Evolutionary conservation across 2,888 invertebrate species (phyloP).

Genomic region (Synanthedon andrenaeformis): DNA sequence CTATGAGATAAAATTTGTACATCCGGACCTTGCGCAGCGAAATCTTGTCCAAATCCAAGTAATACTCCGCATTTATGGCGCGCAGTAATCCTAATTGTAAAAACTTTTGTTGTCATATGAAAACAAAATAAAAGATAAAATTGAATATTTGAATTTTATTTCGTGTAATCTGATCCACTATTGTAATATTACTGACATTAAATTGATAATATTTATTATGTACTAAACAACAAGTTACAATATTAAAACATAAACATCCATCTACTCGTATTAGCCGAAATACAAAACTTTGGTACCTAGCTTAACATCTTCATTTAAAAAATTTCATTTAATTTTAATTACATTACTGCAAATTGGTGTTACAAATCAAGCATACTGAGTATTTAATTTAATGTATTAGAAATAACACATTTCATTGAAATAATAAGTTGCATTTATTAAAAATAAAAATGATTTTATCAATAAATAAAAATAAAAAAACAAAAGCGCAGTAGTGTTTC

Average conservation of each 20-base stretch:
- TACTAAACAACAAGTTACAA: conserved; percentile 45
- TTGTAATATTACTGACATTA: conserved; percentile 51
- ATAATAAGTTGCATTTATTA: too few species aligned
- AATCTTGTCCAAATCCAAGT: too few species aligned
- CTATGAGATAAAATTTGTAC: too few species aligned
- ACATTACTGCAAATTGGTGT: conserved; percentile 22
- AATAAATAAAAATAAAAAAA: too few species aligned
- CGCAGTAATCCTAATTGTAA: too few species aligned
- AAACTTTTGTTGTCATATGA: too few species aligned
- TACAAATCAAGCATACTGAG: conserved; percentile 21
- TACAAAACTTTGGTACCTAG: conserved; percentile 68
- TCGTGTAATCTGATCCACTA: conserved; percentile 54
- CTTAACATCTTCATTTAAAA: conserved; percentile 9
- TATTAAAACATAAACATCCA: conserved; percentile 20
- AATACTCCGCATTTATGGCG: too few species aligned
- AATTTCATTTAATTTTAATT: conserved; percentile 2
- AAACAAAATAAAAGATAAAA: conserved; percentile 14
- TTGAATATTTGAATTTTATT: conserved; percentile 55
- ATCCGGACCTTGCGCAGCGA: too few species aligned
- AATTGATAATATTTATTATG: conserved; percentile 33
- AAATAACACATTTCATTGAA: too few species aligned
- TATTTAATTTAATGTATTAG: conserved; percentile 19
- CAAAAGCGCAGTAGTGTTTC: too few species aligned
- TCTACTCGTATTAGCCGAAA: conserved; percentile 48
- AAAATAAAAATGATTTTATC: too few species aligned